Evolutionary conservation across 2,113 vertebrate genomes (phyloP), one percentile per base, ranked within the genome.

Genomic region (Hippocampus abdominalis): DNA sequence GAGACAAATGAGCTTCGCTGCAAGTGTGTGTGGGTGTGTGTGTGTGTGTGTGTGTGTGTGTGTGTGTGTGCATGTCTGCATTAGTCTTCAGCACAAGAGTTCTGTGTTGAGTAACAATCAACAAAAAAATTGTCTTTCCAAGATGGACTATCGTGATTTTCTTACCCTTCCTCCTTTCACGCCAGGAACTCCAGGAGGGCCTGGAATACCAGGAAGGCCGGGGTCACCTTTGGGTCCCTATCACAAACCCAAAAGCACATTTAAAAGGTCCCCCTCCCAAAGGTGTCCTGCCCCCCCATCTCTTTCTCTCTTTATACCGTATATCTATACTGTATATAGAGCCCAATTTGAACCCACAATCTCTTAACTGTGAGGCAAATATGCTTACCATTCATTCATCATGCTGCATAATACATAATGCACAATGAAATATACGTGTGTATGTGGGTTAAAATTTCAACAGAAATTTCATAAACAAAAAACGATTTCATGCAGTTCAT

Each of bases 81-180:
- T 56, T 73, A 44, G 20, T 20, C 2, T 29, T 56, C 83, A 83
- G 72, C 75, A 86, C 78, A 86, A 81, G 79, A 62, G 72, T 70
- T 68, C 59, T 79, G 54, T 53, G 27, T 12, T 48, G 6, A 36
- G 16, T 44, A 59, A 69, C 62, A 32, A 76, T 73, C 62, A 60
- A 63, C 11, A 57, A 10, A 46, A 66, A 23, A 64, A 60, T 32
- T 2, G 27, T 32, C 16, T 69, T 9, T 79, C 25, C 66, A n/a
- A 70, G n/a, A 64, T 61, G 44, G 40, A 60, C 3, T 40, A 39
- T 48, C 23, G 11, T 49, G 2, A 51, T 68, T 72, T 64, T 75
- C 93, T 94, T 94, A 98, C 96, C 94, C 95, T 92, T 69, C 96
- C 95, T 76, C 96, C 97, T 89, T 95, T 96, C 77, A 90, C 77